Base-by-base conservation (phyloP, 1,140 invertebrate species). In the Druon quercuslanigerum region DNA sequence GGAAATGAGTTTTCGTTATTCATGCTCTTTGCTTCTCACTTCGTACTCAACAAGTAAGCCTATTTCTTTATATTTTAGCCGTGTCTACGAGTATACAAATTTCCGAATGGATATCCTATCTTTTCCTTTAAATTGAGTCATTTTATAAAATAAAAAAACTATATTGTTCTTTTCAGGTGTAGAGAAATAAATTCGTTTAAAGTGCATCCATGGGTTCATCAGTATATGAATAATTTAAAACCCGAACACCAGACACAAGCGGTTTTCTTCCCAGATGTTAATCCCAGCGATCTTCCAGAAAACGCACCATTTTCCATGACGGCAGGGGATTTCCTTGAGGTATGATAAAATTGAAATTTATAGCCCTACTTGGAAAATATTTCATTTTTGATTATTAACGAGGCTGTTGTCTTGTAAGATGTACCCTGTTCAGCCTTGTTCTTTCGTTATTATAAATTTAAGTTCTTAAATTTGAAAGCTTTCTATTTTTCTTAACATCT, bases 1-100 rank as follows among this genome's bases (percentile, higher is more conserved):
- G 99, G 98, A 79, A 99, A 99, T 88, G 98, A 99, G 92, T 99
- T 98, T 91, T 98, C 97, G 52, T 93, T 99, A 3, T 99, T 98
- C 87, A 99, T 99, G 98, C 91, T 99, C 2, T 96, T 99, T 84
- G 96, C 97, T 1, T 98, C 98, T 25, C 98, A 98, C 91, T 99
- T 98, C 92, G 95, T 99, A 70, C 92, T 99, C 16, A 99, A 99
- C 91, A 95, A 95, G 93, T 98, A 85, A 86, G 83, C 81, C 73
- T n/a, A 51, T 75, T 51, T 54, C 11, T 74, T 60, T 33, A 33
- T 54, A 74, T 70, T 57, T 51, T 72, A 57, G 19, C 66, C 54
- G 4, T 75, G 40, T 25, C 16, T 60, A 51, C 25, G 13, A 73
- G 40, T 40, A 66, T 40, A 51, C 16, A 7, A 51, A 51, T 17